These are phyloP conservation scores for Schizopygopsis pylzovi DNA, from an alignment of 2,797 vertebrate genomes.

Conservation along the genomic window DNA sequence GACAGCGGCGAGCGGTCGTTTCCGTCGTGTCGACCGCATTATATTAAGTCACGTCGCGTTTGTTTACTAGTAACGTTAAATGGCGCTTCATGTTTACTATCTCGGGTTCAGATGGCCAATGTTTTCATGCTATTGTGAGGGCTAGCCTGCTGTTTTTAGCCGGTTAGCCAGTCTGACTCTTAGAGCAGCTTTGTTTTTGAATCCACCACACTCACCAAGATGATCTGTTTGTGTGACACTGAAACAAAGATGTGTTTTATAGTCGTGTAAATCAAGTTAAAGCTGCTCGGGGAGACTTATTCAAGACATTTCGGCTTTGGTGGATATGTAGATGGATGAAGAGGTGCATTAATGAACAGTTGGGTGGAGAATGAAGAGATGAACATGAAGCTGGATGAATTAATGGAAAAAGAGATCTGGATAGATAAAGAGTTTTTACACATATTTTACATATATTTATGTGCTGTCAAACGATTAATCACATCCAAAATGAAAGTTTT, in stretches of 20 bases:
- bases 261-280: neutral
- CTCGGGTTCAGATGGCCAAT: neutral
- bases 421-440: neutral
- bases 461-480: neutral
- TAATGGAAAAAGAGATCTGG: neutral
- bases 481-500: neutral
- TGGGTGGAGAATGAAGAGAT: neutral
- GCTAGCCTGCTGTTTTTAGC: neutral
- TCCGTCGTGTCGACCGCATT: neutral
- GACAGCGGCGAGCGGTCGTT: neutral
- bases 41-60: neutral
- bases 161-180: neutral
- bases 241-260: neutral
- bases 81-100: neutral
- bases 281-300: neutral
- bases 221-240: neutral
- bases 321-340: neutral
- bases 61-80: constrained; percentile 1
- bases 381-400: neutral
- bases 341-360: neutral
- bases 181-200: constrained; percentile 31
- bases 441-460: neutral
- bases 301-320: neutral
- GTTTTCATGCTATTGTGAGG: neutral
- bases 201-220: neutral